Evolutionary conservation across 2,888 invertebrate genomes (phyloP).

Genomic region (Geophilus truncorum): DNA sequence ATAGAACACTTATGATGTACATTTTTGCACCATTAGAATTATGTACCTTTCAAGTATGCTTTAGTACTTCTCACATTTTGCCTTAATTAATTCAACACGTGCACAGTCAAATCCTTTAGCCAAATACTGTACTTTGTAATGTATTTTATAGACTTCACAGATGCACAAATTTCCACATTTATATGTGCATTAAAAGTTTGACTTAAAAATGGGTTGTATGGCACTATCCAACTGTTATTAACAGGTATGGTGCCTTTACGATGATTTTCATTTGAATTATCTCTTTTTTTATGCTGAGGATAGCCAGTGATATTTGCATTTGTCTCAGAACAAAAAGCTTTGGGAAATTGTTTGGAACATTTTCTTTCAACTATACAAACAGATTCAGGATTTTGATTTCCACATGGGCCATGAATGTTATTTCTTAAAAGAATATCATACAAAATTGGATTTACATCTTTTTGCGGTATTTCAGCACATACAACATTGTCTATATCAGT

Average conservation of each 20-base stretch:
- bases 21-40: no score
- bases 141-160: constrained; percentile 49
- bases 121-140: constrained; percentile 43
- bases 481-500: neutral
- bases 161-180: constrained; percentile 45
- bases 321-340: constrained; percentile 41
- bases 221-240: no score
- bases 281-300: constrained; percentile 46
- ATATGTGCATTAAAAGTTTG: constrained; percentile 39
- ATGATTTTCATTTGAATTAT: no score
- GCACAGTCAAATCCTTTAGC: constrained; percentile 39
- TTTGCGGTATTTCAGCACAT: constrained; percentile 22
- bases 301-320: constrained; percentile 44
- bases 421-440: neutral
- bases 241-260: no score
- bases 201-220: constrained; percentile 38
- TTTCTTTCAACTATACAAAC: constrained; percentile 48
- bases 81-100: no score
- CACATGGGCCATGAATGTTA: constrained; percentile 29
- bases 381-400: no score
- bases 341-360: constrained; percentile 48
- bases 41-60: no score
- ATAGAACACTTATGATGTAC: no score
- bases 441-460: neutral
- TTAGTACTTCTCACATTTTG: no score